phyloP scores from a whole-genome alignment of 2,797 vertebrate species.

The Podargus strigoides region DNA sequence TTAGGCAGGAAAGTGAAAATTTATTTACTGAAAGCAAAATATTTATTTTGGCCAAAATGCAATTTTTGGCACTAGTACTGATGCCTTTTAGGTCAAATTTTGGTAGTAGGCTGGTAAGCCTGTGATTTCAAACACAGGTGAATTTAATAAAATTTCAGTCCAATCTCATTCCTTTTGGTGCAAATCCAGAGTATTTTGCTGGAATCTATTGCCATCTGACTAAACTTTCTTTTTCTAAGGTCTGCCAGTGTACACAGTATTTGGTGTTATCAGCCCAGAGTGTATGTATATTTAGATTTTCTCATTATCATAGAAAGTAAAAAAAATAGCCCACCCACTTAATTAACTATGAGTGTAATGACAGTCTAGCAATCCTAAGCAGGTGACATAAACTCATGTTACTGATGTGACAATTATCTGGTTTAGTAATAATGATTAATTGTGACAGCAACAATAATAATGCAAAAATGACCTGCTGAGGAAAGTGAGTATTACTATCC shows the following conservation, averaged over 20 bases:
- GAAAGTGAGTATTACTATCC: neutral
- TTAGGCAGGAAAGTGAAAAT: conserved; percentile 14
- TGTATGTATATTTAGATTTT: neutral
- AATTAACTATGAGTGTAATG: neutral
- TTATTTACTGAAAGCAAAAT: conserved; percentile 49
- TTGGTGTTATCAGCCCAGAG: neutral
- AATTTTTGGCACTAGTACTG: neutral
- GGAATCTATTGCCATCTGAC: neutral
- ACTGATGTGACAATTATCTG: neutral
- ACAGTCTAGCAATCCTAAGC: neutral
- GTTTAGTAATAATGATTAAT: neutral
- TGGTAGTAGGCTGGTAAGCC: conserved; percentile 7
- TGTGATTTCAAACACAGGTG: neutral
- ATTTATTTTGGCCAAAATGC: conserved; percentile 26
- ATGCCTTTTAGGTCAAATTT: neutral
- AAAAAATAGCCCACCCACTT: neutral
- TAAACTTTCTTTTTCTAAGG: neutral
- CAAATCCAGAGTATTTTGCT: conserved; percentile 3
- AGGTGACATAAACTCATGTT: neutral
- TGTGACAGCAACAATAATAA: neutral
- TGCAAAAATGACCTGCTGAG: neutral
- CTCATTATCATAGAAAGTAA: neutral
- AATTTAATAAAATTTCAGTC: neutral
- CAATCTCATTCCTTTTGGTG: neutral
- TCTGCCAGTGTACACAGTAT: neutral